These are phyloP conservation scores for Tetraneura akinire DNA, from an alignment of 1,140 invertebrate species.

Conservation along the genomic window DNA sequence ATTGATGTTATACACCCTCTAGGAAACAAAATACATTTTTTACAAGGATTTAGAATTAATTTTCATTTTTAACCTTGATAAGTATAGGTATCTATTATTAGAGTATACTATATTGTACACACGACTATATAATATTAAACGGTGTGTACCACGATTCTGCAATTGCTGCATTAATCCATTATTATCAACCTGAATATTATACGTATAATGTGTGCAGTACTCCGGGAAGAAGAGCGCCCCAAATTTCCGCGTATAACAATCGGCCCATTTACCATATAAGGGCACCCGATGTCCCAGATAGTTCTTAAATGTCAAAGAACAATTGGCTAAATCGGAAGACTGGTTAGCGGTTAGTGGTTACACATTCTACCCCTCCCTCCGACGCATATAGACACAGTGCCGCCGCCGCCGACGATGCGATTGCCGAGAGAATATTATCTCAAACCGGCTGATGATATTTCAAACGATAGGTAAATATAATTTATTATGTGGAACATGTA, in stretches of 20 bases:
- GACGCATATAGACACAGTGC: background rate
- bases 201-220: too few relatives aligned
- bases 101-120: too few relatives aligned
- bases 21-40: too few relatives aligned
- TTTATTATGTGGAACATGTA: constrained; percentile 38
- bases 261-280: constrained; percentile 42
- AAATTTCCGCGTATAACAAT: constrained; percentile 13
- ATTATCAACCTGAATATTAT: too few relatives aligned
- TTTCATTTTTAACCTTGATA: too few relatives aligned
- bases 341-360: constrained; percentile 7
- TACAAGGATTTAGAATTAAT: too few relatives aligned
- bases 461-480: constrained; percentile 44
- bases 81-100: too few relatives aligned
- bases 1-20: too few relatives aligned
- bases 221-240: constrained; percentile 17
- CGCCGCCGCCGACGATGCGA: background rate
- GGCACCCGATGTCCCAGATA: constrained; percentile 45
- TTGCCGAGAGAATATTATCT: constrained; percentile 36
- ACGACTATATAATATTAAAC: too few relatives aligned
- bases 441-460: constrained; percentile 49
- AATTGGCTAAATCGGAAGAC: constrained; percentile 43
- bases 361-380: background rate
- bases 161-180: too few relatives aligned
- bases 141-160: too few relatives aligned
- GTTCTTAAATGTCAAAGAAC: constrained; percentile 47